Conservation (phyloP, 2,113 vertebrate genomes). For the Alethe castanea region DNA sequence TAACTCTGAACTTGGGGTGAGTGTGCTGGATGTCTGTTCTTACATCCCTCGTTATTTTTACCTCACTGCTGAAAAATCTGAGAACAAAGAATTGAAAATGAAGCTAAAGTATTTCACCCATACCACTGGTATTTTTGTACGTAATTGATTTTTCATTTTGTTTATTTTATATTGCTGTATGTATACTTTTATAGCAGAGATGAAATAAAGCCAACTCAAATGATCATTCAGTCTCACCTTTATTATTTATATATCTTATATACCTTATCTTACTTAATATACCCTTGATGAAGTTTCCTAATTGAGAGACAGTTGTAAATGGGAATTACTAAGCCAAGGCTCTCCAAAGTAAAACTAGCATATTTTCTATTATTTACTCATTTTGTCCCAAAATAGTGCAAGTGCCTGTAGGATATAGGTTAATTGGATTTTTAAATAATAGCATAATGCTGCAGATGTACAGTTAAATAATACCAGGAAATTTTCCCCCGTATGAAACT, state of each 20-base stretch:
- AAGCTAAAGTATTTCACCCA: neutral
- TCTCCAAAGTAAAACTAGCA: neutral
- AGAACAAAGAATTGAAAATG: neutral
- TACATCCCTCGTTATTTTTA: neutral
- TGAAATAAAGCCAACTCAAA: constrained; percentile 19
- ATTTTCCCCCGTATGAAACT: neutral
- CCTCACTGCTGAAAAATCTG: neutral
- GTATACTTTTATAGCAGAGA: neutral
- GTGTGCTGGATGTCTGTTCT: neutral
- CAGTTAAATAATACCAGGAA: neutral
- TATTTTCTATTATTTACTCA: neutral
- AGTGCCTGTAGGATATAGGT: neutral
- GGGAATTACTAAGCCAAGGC: neutral
- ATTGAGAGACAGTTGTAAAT: neutral
- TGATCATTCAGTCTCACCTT: neutral
- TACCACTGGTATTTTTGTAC: neutral
- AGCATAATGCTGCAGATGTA: neutral
- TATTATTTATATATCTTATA: constrained; percentile 8
- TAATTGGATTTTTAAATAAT: neutral
- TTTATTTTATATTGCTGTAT: neutral
- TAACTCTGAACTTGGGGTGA: neutral
- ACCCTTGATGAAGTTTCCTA: neutral
- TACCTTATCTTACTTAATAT: neutral
- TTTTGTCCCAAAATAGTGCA: neutral
- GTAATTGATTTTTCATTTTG: neutral